Percentiles rank a stretch among this genome's conserved stretches.
phyloP scores from a whole-genome alignment of 1,140 invertebrate species.

The Drosophila lacertosa region DNA sequence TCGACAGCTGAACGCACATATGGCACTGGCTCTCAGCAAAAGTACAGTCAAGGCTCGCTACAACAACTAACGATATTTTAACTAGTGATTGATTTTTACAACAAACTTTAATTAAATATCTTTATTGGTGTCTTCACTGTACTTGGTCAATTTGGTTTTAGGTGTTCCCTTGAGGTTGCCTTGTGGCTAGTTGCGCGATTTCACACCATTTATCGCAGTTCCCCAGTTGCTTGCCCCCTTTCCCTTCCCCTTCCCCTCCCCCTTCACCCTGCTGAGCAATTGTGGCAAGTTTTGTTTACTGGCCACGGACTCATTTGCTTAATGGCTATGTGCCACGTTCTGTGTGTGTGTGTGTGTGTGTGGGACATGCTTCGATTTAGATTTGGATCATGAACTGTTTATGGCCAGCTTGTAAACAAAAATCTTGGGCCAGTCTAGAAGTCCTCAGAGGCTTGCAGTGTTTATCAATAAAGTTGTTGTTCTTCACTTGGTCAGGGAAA shows the following conservation, averaged over 20 bases:
- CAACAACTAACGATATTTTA: too few species aligned
- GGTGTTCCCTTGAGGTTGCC: neutral
- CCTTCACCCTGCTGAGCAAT: neutral
- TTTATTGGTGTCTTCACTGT: neutral
- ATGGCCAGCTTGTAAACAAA: neutral
- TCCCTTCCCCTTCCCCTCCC: neutral
- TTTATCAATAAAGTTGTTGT: neutral
- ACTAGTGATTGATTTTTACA: too few species aligned
- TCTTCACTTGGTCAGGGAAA: too few species aligned
- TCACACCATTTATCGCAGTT: conserved; percentile 31
- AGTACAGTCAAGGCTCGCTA: neutral
- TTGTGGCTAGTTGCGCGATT: conserved; percentile 20
- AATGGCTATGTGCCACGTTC: conserved; percentile 9
- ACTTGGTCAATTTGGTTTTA: too few species aligned
- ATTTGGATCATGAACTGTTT: neutral
- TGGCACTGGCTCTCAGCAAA: conserved; percentile 32
- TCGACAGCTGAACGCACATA: conserved; percentile 48
- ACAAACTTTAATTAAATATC: too few species aligned
- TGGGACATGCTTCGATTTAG: neutral
- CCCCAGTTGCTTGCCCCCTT: conserved; percentile 8
- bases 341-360: too few species aligned
- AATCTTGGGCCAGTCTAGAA: too few species aligned
- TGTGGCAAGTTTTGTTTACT: conserved; percentile 41
- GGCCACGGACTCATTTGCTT: conserved; percentile 27
- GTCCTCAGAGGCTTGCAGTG: neutral